These are phyloP conservation scores for Sphaerophoria taeniata DNA, from an alignment of 2,888 invertebrate genomes.

Conservation along the genomic window DNA sequence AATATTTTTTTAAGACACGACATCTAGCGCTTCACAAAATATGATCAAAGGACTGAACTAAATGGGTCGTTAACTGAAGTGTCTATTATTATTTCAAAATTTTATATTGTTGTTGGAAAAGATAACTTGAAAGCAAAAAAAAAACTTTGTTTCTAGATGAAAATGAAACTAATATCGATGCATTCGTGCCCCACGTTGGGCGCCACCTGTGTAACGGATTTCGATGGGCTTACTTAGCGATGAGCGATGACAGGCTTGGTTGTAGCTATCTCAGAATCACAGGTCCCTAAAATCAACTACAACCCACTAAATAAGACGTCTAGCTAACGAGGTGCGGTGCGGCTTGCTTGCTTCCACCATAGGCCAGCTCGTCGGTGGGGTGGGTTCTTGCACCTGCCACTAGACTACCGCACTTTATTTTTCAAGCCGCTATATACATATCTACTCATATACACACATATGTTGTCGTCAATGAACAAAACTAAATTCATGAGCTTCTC, in stretches of 20 bases:
- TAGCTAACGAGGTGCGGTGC: not conserved
- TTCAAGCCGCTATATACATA: not conserved
- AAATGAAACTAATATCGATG: not conserved
- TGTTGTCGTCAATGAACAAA: not conserved
- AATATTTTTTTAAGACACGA: not conserved
- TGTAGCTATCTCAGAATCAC: not conserved
- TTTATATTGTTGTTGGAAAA: not conserved
- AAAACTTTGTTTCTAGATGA: not conserved
- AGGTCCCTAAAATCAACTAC: not conserved
- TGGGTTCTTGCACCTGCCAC: not conserved
- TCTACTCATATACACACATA: not conserved
- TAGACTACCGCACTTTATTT: not conserved
- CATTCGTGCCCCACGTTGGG: slow-evolving; percentile 23
- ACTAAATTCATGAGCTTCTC: not conserved
- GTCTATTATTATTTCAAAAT: not conserved
- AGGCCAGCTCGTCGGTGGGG: slow-evolving; percentile 3
- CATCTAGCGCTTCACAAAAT: not conserved
- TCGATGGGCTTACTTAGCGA: not conserved
- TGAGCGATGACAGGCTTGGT: not conserved
- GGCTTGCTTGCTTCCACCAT: not conserved
- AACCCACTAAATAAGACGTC: not conserved
- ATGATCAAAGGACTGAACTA: not conserved
- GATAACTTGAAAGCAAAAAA: not conserved
- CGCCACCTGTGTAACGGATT: slow-evolving; percentile 30
- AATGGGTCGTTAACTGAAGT: not conserved